These are phyloP conservation scores for Psettodes erumei DNA, from an alignment of 2,113 vertebrate species.

Conservation along the genomic window DNA sequence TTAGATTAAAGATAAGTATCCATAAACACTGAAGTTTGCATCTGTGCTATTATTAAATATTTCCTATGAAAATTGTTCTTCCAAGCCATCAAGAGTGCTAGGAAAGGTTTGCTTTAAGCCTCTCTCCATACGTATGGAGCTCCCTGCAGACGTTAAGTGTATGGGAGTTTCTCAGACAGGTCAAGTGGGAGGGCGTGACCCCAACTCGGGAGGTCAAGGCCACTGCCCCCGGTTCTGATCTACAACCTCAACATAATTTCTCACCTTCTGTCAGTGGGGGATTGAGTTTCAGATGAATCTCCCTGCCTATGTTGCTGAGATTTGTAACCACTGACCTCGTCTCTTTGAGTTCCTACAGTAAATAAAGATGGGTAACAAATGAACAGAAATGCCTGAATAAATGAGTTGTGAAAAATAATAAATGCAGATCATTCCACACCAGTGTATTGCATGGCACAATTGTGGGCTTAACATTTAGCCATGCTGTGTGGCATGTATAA, in stretches of 20 bases:
- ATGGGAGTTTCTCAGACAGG: slow-evolving; percentile 49
- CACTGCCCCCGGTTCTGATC: slow-evolving; percentile 48
- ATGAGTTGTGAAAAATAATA: too few relatives aligned
- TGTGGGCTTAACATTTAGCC: too few relatives aligned
- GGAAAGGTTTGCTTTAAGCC: neutral
- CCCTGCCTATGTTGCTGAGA: slow-evolving; percentile 2
- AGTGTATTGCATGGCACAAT: too few relatives aligned
- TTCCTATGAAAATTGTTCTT: neutral
- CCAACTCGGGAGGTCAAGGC: slow-evolving; percentile 68
- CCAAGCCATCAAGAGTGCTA: neutral
- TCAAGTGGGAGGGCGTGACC: slow-evolving; percentile 57
- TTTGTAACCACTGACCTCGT: neutral
- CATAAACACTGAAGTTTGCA: neutral
- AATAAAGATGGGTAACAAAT: slow-evolving; percentile 30
- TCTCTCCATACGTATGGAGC: slow-evolving; percentile 1
- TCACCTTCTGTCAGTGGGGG: slow-evolving; percentile 64
- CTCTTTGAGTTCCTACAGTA: slow-evolving; percentile 14
- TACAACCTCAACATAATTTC: slow-evolving; percentile 68
- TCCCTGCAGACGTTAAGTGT: slow-evolving; percentile 41
- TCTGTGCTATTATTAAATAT: neutral
- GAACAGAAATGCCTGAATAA: too few relatives aligned
- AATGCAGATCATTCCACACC: too few relatives aligned
- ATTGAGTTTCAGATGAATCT: slow-evolving; percentile 60
- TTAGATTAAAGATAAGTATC: neutral
- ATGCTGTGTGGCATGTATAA: too few relatives aligned